Evolutionary conservation across 2,797 vertebrate species (phyloP).

Genomic region (Ptychadena robeensis): DNA sequence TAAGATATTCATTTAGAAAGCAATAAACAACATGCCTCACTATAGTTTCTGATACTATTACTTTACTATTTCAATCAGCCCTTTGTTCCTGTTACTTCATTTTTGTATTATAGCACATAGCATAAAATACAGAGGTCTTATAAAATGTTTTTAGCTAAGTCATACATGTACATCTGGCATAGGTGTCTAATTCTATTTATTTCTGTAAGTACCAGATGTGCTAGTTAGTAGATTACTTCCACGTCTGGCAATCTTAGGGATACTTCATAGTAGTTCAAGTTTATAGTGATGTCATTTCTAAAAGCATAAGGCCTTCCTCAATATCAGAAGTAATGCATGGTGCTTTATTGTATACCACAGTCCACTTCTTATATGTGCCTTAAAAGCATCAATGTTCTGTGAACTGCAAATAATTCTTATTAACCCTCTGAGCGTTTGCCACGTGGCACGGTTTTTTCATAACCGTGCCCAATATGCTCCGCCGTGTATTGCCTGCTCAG

Average conservation of each 20-base stretch:
- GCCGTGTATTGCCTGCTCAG: no score
- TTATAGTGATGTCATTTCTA: slow-evolving; percentile 5
- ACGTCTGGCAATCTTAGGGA: slow-evolving; percentile 42
- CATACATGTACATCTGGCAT: slow-evolving; percentile 43
- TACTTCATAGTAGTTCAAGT: slow-evolving; percentile 1
- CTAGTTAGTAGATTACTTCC: slow-evolving; percentile 11
- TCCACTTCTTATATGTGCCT: not conserved
- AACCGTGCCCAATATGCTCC: no score
- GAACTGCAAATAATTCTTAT: not conserved
- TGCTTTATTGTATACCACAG: not conserved
- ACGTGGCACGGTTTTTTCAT: no score
- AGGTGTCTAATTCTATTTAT: slow-evolving; percentile 44
- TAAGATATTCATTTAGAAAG: slow-evolving; percentile 39
- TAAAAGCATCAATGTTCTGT: not conserved
- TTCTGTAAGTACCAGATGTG: slow-evolving; percentile 33
- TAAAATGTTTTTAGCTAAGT: slow-evolving; percentile 36
- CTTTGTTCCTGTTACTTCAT: slow-evolving; percentile 29
- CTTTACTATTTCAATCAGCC: slow-evolving; percentile 17
- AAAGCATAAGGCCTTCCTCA: not conserved
- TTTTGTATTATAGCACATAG: slow-evolving; percentile 29
- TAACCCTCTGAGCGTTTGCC: no score
- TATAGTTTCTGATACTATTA: slow-evolving; percentile 14
- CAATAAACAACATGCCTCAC: slow-evolving; percentile 21
- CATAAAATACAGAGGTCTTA: slow-evolving; percentile 25
- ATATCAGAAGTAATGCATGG: not conserved